Base-by-base conservation (phyloP, 2,797 vertebrate genomes). In the Macroramphosus scolopax region DNA sequence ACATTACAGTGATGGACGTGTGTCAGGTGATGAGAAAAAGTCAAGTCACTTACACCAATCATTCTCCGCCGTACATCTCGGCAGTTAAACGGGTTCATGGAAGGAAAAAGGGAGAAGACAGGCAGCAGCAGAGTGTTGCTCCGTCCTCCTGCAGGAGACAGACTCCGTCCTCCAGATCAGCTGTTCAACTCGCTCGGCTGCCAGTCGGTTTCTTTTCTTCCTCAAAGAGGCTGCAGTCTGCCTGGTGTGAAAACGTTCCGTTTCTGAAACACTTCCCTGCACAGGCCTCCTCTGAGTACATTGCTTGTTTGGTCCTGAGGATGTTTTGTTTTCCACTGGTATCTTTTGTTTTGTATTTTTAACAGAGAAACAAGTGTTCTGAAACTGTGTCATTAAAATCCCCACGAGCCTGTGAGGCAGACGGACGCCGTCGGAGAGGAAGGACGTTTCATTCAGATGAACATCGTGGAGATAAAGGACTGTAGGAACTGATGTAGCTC, bases 101-200 rank as follows among this genome's bases (percentile, higher is more conserved):
- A 38, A 56, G 72, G 67, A 38, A 56, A 72, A 63, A 12, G 24
- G 56, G 54, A 43, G n/a, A 58, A 73, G 50, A 75, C 25, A 49
- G 68, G 68, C 54, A 47, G 57, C 58, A 58, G 45, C 15, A 70
- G 53, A 72, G 62, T 49, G 75, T 69, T 45, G 60, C 60, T 51
- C 39, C 14, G 54, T 47, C 78, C 55, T 70, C 49, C 70, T 60
- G 63, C 73, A 76, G 60, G 66, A 65, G 75, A 71, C 74, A 51
- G 67, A 62, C 63, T 42, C 74, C 77, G 72, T 88, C 68, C 66
- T 70, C 74, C 72, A 60, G 77, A 78, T 84, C 80, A 80, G 75
- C 77, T 88, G 78, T 81, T 81, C 59, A 64, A 75, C 48, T 51
- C 54, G 39, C 20, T 30, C 32, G 68, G 14, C 41, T 72, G 79